Evolutionary conservation across 1,140 invertebrate genomes (phyloP).

Genomic region (Pseudobourletiella spinata): DNA sequence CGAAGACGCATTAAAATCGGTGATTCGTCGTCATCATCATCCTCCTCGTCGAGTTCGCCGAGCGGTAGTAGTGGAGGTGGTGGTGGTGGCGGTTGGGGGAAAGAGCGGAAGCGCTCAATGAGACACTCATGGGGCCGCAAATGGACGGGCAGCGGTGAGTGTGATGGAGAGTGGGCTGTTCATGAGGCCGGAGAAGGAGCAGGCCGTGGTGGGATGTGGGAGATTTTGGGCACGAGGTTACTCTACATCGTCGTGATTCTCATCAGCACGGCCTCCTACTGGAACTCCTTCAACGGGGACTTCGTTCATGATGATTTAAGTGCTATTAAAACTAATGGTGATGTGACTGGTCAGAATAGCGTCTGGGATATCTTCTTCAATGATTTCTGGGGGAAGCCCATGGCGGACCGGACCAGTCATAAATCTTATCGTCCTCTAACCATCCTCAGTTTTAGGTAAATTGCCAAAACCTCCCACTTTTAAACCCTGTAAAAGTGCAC

Average conservation of each 20-base stretch:
- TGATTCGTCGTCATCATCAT: background rate
- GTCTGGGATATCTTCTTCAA: conserved; percentile 61
- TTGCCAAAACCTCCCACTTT: conserved; percentile 20
- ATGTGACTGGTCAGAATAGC: conserved; percentile 61
- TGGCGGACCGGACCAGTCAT: conserved; percentile 70
- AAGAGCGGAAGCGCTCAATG: background rate
- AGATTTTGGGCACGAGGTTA: conserved; percentile 9
- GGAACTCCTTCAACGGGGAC: conserved; percentile 69
- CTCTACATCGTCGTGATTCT: conserved; percentile 53
- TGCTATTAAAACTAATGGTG: conserved; percentile 71
- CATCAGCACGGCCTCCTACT: conserved; percentile 60
- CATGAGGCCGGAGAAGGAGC: background rate
- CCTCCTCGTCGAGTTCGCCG: background rate
- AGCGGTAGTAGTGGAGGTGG: background rate
- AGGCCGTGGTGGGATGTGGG: background rate
- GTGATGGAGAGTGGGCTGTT: background rate
- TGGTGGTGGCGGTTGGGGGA: background rate
- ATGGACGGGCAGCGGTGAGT: background rate
- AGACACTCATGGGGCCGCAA: background rate
- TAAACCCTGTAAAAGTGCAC: background rate
- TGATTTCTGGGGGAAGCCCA: conserved; percentile 87
- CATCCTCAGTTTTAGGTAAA: conserved; percentile 70
- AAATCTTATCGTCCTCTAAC: conserved; percentile 77
- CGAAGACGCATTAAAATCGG: background rate
- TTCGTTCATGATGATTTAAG: conserved; percentile 88